These are phyloP conservation scores for Haliclystus octoradiatus DNA, from an alignment of 30 jellyfish, hydroid and myxozoan genomes.

Conservation along the genomic window DNA sequence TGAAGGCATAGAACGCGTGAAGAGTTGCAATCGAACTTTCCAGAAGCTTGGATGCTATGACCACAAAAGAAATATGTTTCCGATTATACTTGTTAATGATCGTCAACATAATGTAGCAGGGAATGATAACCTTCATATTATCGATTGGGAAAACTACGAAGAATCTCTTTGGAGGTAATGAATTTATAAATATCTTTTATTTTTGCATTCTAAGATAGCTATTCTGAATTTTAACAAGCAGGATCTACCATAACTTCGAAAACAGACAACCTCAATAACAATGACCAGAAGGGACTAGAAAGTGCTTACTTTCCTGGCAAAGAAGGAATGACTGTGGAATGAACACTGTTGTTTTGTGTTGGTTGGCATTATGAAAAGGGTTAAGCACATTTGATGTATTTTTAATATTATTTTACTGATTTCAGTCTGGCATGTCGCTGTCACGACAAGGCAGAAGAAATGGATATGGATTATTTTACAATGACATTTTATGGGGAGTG, in stretches of 20 bases:
- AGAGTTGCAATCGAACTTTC: not conserved
- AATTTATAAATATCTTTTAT: too few species aligned
- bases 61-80: not conserved
- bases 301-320: too few species aligned
- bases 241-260: too few species aligned
- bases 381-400: too few species aligned
- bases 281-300: too few species aligned
- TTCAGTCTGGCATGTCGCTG: constrained; percentile 46
- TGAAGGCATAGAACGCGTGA: not conserved
- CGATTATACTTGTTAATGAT: not conserved
- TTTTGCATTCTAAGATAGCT: too few species aligned
- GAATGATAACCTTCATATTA: not conserved
- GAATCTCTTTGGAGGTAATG: not conserved
- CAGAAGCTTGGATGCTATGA: not conserved
- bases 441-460: constrained; percentile 6
- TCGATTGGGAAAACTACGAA: not conserved
- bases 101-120: not conserved
- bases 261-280: too few species aligned
- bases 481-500: constrained; percentile 35
- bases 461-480: constrained; percentile 7
- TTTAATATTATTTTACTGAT: too few species aligned
- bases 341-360: too few species aligned
- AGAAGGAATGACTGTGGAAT: too few species aligned
- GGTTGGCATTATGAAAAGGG: too few species aligned
- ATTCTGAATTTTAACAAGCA: too few species aligned